phyloP scores from a whole-genome alignment of 1,140 invertebrate genomes.

The Paraescarpia echinospica region DNA sequence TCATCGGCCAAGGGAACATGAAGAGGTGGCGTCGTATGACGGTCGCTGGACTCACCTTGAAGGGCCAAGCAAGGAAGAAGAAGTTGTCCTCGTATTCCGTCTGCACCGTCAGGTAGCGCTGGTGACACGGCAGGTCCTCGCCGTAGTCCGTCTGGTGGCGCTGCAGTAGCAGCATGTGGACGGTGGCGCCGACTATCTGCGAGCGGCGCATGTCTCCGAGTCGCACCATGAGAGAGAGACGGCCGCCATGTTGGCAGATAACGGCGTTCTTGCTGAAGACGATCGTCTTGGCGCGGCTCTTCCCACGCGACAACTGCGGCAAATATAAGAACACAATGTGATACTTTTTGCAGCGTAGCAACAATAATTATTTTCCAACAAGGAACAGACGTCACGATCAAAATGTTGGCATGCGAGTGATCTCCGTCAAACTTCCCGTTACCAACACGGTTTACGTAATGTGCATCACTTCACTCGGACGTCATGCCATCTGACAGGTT shows the following conservation, averaged over 20 bases:
- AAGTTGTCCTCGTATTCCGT: conserved; percentile 61
- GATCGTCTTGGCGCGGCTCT: conserved; percentile 44
- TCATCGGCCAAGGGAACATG: too few relatives aligned
- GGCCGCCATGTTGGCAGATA: conserved; percentile 68
- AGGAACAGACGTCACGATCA: too few relatives aligned
- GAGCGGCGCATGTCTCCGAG: conserved; percentile 96
- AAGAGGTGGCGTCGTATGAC: too few relatives aligned
- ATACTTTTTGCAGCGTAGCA: too few relatives aligned
- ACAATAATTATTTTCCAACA: too few relatives aligned
- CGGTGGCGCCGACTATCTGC: conserved; percentile 84
- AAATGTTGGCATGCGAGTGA: too few relatives aligned
- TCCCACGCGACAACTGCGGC: neutral
- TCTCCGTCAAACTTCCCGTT: too few relatives aligned
- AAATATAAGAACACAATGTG: neutral
- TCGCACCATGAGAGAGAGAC: conserved; percentile 50
- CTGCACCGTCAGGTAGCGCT: conserved; percentile 2
- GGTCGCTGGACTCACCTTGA: conserved; percentile 45
- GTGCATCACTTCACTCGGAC: too few relatives aligned
- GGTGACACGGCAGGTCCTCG: conserved; percentile 16
- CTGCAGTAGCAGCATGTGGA: conserved; percentile 74
- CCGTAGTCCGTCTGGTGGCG: conserved; percentile 16
- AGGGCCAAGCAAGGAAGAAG: conserved; percentile 66
- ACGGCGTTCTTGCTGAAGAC: conserved; percentile 46
- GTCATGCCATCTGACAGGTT: too few relatives aligned
- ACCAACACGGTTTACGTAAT: too few relatives aligned